phyloP scores from a whole-genome alignment of 2,113 vertebrate species.

The Mobula hypostoma region DNA sequence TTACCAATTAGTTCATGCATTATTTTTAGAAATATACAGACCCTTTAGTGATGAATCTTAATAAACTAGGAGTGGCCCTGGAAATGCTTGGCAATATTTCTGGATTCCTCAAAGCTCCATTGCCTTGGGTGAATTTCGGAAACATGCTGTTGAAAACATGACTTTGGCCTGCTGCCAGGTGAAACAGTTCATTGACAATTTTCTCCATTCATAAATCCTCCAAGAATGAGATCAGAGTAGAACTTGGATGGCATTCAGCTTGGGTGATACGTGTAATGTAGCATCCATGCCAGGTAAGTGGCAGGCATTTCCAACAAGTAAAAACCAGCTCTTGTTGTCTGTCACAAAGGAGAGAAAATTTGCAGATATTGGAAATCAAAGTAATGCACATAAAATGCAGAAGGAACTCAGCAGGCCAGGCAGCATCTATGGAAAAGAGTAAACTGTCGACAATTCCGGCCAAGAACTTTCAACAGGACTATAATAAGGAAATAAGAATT shows the following conservation, averaged over 20 bases:
- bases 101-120: not conserved
- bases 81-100: not conserved
- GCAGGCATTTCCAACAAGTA: not conserved
- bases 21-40: not conserved
- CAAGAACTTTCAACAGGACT: no score
- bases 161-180: not conserved
- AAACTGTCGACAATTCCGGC: no score
- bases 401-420: no score
- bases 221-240: constrained; percentile 1
- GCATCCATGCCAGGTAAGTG: not conserved
- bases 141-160: not conserved
- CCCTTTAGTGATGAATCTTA: no score
- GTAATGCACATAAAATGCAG: no score
- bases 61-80: no score
- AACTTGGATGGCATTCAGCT: not conserved
- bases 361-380: no score
- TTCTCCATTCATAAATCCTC: not conserved
- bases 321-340: not conserved
- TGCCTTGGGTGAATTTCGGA: not conserved
- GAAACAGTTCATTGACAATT: constrained; percentile 13
- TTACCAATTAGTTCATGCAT: not conserved
- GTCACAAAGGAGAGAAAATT: no score
- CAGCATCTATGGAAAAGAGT: no score
- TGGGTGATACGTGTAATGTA: not conserved
- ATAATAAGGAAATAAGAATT: no score